phyloP scores from a whole-genome alignment of 1,140 invertebrate genomes.

The Temnothorax nylanderi region DNA sequence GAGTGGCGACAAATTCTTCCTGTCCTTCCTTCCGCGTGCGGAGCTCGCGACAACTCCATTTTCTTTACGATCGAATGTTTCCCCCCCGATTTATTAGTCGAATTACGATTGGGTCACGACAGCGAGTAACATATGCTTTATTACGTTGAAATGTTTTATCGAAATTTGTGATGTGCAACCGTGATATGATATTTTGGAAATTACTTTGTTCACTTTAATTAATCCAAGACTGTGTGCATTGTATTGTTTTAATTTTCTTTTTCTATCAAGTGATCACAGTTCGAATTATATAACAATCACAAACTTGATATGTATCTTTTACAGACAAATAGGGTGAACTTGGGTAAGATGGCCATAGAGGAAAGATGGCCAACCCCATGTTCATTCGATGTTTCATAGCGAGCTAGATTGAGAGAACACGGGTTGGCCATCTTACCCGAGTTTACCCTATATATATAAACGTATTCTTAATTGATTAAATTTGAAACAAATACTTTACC shows the following conservation, averaged over 20 bases:
- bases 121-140: background rate
- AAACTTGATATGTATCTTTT: background rate
- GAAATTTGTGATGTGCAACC: background rate
- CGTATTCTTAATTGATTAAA: constrained; percentile 4
- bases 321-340: too few relatives aligned
- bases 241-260: background rate
- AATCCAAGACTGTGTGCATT: background rate
- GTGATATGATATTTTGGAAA: background rate
- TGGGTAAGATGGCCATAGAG: too few relatives aligned
- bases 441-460: background rate
- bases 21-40: background rate
- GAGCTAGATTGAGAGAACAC: too few relatives aligned
- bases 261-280: background rate
- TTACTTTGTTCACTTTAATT: background rate
- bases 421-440: too few relatives aligned
- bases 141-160: background rate
- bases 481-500: background rate
- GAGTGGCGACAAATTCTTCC: constrained; percentile 58
- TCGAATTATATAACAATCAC: background rate
- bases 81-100: constrained; percentile 36
- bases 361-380: too few relatives aligned
- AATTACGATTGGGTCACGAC: background rate
- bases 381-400: too few relatives aligned
- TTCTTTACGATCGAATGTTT: constrained; percentile 46
- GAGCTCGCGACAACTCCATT: constrained; percentile 37